These are phyloP conservation scores for Ceryle rudis DNA, from an alignment of 2,797 vertebrate genomes.

Conservation along the genomic window DNA sequence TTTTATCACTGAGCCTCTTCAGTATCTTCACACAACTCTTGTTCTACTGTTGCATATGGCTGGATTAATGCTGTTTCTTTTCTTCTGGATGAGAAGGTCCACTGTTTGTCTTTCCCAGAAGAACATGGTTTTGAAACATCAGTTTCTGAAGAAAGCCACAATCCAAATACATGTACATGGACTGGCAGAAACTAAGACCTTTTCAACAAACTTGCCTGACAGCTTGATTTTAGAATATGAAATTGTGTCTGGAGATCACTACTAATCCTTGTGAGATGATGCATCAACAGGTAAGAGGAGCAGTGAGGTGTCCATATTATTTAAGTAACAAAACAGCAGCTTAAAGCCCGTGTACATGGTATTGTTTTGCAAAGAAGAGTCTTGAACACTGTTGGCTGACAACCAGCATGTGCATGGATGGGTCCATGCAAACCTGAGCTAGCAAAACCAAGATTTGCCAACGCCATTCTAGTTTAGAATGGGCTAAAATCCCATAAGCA, in stretches of 20 bases:
- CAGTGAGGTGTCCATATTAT: not conserved
- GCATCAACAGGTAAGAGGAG: not conserved
- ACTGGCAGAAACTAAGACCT: not conserved
- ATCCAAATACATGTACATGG: not conserved
- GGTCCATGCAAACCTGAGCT: not conserved
- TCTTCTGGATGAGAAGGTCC: not conserved
- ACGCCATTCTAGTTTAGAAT: not conserved
- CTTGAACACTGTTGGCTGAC: not conserved
- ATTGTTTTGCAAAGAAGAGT: not conserved
- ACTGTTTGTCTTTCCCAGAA: not conserved
- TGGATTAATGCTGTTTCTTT: not conserved
- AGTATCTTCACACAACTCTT: not conserved
- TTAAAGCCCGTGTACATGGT: not conserved
- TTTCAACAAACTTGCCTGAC: not conserved
- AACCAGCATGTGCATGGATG: not conserved
- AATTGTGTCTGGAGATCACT: not conserved
- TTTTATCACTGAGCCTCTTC: not conserved
- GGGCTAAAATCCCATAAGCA: not conserved
- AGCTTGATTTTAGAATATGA: not conserved
- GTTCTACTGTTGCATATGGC: not conserved
- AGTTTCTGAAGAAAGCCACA: not conserved
- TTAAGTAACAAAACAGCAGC: not conserved
- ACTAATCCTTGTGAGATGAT: not conserved
- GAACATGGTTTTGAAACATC: not conserved
- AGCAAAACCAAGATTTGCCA: not conserved